phyloP scores from a whole-genome alignment of 2,113 vertebrate species.

The Ictidomys tridecemlineatus region DNA sequence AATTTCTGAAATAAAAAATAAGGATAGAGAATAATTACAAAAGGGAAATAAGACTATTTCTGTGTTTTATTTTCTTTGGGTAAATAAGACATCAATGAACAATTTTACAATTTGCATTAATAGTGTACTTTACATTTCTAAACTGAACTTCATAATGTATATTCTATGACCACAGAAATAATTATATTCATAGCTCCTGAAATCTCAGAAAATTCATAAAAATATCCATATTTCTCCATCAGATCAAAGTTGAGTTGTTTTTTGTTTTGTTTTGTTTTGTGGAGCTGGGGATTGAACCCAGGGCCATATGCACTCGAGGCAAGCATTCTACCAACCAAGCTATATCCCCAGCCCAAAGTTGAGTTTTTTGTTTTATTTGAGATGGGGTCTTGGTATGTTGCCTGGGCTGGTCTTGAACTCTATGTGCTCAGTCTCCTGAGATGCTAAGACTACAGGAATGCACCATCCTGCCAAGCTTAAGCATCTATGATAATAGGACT shows the following conservation, averaged over 20 bases:
- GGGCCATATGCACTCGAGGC: too few relatives aligned
- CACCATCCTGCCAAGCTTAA: neutral
- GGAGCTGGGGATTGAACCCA: too few relatives aligned
- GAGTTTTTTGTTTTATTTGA: neutral
- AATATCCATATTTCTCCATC: neutral
- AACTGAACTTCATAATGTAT: neutral
- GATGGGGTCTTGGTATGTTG: neutral
- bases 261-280: too few relatives aligned
- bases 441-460: neutral
- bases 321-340: too few relatives aligned
- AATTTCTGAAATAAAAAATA: conserved; percentile 1
- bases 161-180: neutral
- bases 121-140: neutral
- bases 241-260: neutral
- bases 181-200: neutral
- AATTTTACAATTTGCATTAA: neutral
- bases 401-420: neutral
- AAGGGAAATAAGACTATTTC: neutral
- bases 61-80: conserved; percentile 18
- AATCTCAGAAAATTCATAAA: neutral
- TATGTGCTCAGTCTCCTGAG: neutral
- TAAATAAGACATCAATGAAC: neutral
- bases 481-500: neutral
- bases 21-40: neutral
- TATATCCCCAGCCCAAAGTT: too few relatives aligned